These are phyloP conservation scores for Glandiceps talaboti DNA, from an alignment of 53 echinoderm and acorn worm species.

Conservation along the genomic window DNA sequence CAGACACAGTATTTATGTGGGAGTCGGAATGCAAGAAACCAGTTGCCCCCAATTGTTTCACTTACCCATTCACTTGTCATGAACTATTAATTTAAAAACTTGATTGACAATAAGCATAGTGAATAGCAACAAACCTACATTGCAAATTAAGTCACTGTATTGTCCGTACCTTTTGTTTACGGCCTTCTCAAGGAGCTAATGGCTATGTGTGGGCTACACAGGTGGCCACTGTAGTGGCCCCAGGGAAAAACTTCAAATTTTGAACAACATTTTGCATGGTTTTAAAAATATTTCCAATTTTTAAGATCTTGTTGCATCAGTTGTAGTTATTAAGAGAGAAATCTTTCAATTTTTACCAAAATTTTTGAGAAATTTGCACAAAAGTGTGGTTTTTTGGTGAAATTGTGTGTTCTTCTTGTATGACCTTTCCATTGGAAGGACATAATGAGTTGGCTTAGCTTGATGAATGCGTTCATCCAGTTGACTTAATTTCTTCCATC, in stretches of 20 bases:
- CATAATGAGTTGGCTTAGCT: not conserved
- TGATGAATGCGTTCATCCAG: not conserved
- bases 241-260: not conserved
- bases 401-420: not conserved
- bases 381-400: too few species aligned
- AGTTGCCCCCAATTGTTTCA: too few species aligned
- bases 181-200: not conserved
- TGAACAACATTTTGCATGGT: too few species aligned
- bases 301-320: too few species aligned
- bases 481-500: not conserved
- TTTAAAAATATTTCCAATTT: too few species aligned
- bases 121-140: not conserved
- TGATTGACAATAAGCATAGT: not conserved
- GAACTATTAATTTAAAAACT: not conserved
- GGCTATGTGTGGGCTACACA: not conserved
- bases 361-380: too few species aligned
- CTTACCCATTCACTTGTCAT: not conserved
- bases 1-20: too few species aligned
- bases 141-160: not conserved
- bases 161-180: not conserved
- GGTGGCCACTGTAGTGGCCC: not conserved
- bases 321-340: too few species aligned
- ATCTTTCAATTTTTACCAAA: too few species aligned
- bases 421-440: not conserved
- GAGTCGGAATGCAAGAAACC: too few species aligned